Base-by-base conservation (phyloP, 2,888 invertebrate species). In the Bombyx huttoni region DNA sequence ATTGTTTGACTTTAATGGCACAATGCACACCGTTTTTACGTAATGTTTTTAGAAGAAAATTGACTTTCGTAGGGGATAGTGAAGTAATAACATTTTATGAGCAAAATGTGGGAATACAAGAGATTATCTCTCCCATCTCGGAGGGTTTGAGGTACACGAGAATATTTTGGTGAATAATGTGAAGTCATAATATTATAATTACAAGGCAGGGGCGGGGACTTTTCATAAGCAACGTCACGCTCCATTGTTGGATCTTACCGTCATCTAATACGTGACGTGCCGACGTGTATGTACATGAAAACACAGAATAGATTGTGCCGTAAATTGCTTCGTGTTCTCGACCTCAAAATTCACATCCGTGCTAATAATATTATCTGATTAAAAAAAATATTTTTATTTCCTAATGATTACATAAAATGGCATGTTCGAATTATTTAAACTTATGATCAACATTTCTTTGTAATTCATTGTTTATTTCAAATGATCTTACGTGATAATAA, bases 171-270 rank as follows among this genome's bases (percentile, higher is more conserved):
- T 65, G 68, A 78, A 83, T 83, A 81, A 75, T 85, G 84, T 84
- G 67, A 81, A 80, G 83, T 86, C 82, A 86, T 82, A 84, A 79
- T 74, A 76, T 74, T 78, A 76, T 78, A 83, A 85, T 85, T 82
- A 83, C 61, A 72, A 64, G 61, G 62, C 63, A 62, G 74, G 73
- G 72, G 64, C 64, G 60, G 60, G 58, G 59, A 67, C 68, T 71
- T 65, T 68, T 73, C 73, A 68, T 71, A 73, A 74, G 77, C 78
- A 68, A 55, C 67, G 78, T 78, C 82, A 81, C 77, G 65, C 70
- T 66, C 82, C 68, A 77, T 86, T 86, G 85, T 86, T 72, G 67
- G 62, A 65, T 63, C 57, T 56, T 60, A 56, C 53, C 59, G 72
- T 78, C 78, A 75, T 75, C 77, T 70, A 72, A 75, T 71, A 78